phyloP scores from a whole-genome alignment of 2,113 vertebrate genomes.

The Microtus montanus region DNA sequence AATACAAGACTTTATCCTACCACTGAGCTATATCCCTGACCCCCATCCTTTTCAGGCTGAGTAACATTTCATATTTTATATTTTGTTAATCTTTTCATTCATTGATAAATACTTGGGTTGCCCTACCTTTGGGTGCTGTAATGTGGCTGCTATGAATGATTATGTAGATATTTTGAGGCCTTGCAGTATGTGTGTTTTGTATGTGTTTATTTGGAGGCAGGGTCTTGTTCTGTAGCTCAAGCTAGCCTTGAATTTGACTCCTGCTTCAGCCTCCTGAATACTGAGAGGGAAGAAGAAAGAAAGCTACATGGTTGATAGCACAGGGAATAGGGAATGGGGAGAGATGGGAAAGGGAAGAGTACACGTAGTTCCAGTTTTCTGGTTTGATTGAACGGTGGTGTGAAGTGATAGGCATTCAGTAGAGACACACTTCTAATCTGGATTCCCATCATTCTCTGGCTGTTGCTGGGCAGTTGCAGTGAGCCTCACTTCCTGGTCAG shows the following conservation, averaged over 20 bases:
- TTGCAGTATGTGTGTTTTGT: neutral
- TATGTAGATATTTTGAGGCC: neutral
- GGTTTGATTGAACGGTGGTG: neutral
- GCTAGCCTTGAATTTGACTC: neutral
- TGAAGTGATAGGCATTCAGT: neutral
- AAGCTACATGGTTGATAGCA: no score
- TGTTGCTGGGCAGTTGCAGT: neutral
- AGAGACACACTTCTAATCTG: neutral
- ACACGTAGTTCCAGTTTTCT: neutral
- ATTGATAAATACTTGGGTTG: neutral
- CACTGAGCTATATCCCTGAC: neutral
- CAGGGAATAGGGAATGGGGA: neutral
- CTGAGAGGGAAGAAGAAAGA: neutral
- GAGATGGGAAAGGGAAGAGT: neutral
- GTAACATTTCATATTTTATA: neutral
- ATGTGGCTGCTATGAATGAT: neutral
- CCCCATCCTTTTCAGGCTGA: conserved; percentile 5
- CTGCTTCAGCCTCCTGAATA: neutral
- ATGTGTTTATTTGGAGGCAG: neutral
- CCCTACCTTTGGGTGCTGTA: neutral
- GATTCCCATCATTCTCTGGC: neutral
- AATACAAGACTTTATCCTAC: neutral
- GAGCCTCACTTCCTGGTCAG: neutral
- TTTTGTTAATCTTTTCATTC: neutral
- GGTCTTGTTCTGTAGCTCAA: neutral